A percentile compares a stretch with the other conserved stretches of the same genome.
These are phyloP conservation scores for Pyrgus malvae DNA, from an alignment of 2,888 invertebrate species.

Conservation along the genomic window DNA sequence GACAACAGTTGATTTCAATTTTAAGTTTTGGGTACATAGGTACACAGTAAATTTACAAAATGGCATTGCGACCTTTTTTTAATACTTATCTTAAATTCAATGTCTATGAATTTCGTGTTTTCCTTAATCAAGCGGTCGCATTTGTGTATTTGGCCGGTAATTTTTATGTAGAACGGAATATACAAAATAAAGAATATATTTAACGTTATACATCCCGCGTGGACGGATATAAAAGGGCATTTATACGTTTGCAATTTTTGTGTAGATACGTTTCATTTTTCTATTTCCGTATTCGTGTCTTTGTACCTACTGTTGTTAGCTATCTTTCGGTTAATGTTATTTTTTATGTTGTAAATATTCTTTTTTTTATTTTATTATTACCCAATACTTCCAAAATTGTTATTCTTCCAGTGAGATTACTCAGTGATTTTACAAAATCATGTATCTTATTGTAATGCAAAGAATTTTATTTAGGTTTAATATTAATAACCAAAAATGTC, in stretches of 20 bases:
- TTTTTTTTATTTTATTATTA: constrained; percentile 42
- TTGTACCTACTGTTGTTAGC: constrained; percentile 56
- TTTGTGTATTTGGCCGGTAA: constrained; percentile 45
- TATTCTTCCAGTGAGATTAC: constrained; percentile 59
- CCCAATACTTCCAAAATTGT: constrained; percentile 43
- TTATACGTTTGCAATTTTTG: constrained; percentile 69
- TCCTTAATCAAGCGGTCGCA: constrained; percentile 31
- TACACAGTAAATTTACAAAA: no score
- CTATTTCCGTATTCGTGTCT: constrained; percentile 59
- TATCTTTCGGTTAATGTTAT: constrained; percentile 46
- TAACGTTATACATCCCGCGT: constrained; percentile 63
- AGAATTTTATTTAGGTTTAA: no score
- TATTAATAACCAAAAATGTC: no score
- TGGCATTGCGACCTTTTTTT: no score
- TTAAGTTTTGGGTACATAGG: background rate
- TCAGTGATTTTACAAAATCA: background rate
- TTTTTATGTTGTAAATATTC: constrained; percentile 54
- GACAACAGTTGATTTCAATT: no score
- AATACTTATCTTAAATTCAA: no score
- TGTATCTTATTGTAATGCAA: background rate
- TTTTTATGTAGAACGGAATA: constrained; percentile 66
- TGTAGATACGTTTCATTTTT: constrained; percentile 51
- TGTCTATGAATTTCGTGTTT: no score
- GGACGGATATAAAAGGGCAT: constrained; percentile 68
- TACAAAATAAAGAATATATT: constrained; percentile 56